Evolutionary conservation across 2,888 invertebrate genomes (phyloP), one percentile per base, ranked within the genome.

Genomic region (Rhagonycha lutea): DNA sequence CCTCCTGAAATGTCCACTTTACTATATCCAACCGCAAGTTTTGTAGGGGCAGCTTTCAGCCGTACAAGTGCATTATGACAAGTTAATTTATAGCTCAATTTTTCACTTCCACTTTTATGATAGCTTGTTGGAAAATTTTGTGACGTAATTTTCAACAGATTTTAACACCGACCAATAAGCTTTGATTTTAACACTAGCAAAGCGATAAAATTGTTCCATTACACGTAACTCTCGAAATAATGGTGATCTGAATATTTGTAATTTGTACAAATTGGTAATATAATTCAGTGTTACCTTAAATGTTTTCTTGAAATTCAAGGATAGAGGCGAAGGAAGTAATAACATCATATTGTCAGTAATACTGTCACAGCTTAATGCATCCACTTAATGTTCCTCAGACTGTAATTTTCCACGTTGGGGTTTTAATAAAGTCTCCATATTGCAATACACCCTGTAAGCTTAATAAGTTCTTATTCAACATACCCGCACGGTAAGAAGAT

Each of bases 81-180:
- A 70, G 70, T 70, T 69, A 76, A 73, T 73, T 72, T 76, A 76
- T 73, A 76, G 73, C 70, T 70, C 69, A 72, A 29, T 72, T 69
- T 63, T 72, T 65, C 61, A 71, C 72, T 72, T 65, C 68, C 75
- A 72, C 14, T 73, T 63, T 75, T 72, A 61, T 68, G 71, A 70
- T 72, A 72, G 65, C 69, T 61, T 67, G 69, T 69, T 32, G 65
- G 69, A 72, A 68, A 75, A 72, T 72, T 47, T 63, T 47, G 70
- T 69, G 68, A 28, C 62, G 65, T 68, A 47, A 67, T 70, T 70
- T 74, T 68, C 47, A 67, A 24, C 69, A 68, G 71, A 73, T 68
- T 73, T 73, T 68, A 68, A 18, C 24, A n/a, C n/a, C 47, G 9
- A 5, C 47, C 47, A n/a, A n/a, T 7, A 18, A 7, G 47, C n/a